phyloP scores from a whole-genome alignment of 2,888 invertebrate species.

The Xylocampa areola region DNA sequence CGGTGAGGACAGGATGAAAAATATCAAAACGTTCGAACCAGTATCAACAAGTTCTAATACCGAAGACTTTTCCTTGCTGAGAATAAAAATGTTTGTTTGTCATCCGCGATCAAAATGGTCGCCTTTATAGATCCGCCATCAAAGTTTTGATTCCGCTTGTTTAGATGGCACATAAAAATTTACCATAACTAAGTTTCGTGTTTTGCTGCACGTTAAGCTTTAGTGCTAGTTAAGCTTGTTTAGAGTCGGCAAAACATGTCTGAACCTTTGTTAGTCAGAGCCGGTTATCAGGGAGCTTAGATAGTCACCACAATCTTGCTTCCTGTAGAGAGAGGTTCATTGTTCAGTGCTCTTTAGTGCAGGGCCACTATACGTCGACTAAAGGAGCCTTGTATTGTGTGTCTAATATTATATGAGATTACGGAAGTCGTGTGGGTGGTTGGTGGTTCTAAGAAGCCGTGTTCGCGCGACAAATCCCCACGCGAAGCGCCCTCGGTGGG shows the following conservation, averaged over 20 bases:
- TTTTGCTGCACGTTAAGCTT: constrained; percentile 37
- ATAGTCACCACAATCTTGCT: constrained; percentile 34
- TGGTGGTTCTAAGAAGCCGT: constrained; percentile 62
- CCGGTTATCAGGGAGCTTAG: constrained; percentile 28
- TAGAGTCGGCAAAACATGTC: constrained; percentile 30
- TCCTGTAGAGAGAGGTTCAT: constrained; percentile 27
- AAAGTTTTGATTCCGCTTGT: constrained; percentile 39
- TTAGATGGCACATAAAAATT: constrained; percentile 36
- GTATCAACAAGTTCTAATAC: constrained; percentile 76
- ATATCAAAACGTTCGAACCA: constrained; percentile 73
- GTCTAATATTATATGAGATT: constrained; percentile 46
- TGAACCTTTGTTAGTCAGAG: constrained; percentile 33
- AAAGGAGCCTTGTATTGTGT: constrained; percentile 33
- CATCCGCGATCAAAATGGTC: constrained; percentile 22
- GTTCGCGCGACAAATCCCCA: constrained; percentile 73
- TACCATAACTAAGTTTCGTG: constrained; percentile 28
- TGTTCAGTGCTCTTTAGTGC: constrained; percentile 42
- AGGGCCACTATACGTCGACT: constrained; percentile 7
- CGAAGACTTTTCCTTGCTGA: constrained; percentile 50
- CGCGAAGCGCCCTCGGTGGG: constrained; percentile 52
- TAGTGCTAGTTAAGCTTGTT: constrained; percentile 36
- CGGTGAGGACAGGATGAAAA: constrained; percentile 75
- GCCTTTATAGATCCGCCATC: constrained; percentile 45
- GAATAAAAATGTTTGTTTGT: constrained; percentile 54
- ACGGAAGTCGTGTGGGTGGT: constrained; percentile 30